These are phyloP conservation scores for Chaetorhynchus papuensis DNA, from an alignment of 2,113 vertebrate genomes.

Conservation along the genomic window DNA sequence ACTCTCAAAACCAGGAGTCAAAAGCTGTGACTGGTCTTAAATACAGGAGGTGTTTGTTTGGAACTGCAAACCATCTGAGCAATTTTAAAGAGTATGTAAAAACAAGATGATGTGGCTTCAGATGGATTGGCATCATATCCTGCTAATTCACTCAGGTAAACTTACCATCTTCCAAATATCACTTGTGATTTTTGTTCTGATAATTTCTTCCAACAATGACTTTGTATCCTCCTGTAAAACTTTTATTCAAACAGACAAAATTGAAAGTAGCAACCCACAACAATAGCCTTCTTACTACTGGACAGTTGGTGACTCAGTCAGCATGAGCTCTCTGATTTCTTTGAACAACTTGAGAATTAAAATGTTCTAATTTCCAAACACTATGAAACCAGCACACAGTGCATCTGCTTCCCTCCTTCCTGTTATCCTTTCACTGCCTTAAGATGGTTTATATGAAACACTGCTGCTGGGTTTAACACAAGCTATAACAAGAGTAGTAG, in stretches of 20 bases:
- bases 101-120: not conserved
- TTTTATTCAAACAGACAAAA: not conserved
- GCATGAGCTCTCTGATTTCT: not conserved
- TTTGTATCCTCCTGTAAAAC: not conserved
- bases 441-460: not conserved
- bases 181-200: not conserved
- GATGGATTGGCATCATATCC: not conserved
- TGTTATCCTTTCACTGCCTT: not conserved
- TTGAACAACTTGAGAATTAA: not conserved
- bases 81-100: not conserved
- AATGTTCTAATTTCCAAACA: not conserved
- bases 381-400: not conserved
- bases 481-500: not conserved
- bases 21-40: not conserved
- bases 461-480: not conserved
- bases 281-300: not conserved
- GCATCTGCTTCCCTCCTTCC: not conserved
- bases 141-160: not conserved
- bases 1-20: not conserved
- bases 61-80: not conserved
- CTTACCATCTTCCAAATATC: not conserved
- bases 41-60: not conserved
- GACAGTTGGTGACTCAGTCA: not conserved
- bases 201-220: not conserved
- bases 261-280: not conserved